Conservation (phyloP, 2,888 invertebrate genomes). For the Artemia sinica region DNA sequence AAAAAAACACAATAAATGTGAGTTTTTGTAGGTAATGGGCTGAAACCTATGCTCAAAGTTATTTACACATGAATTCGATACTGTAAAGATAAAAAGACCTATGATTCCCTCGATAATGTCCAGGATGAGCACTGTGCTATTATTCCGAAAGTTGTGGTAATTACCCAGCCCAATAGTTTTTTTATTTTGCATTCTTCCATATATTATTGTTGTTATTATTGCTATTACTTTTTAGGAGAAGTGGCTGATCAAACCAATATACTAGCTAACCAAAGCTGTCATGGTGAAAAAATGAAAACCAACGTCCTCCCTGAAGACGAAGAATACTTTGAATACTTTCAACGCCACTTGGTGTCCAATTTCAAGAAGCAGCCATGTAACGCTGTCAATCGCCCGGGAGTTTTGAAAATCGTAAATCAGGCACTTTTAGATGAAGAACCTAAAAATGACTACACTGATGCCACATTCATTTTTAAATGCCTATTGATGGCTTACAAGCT, state of each 20-base stretch:
- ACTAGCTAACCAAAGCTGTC: constrained; percentile 42
- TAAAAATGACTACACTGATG: not conserved
- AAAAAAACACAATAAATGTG: too few species aligned
- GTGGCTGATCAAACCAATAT: constrained; percentile 51
- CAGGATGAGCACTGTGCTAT: too few species aligned
- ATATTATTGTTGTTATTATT: too few species aligned
- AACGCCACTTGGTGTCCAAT: constrained; percentile 39
- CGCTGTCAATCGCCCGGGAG: constrained; percentile 1
- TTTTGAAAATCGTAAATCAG: not conserved
- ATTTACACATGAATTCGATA: too few species aligned
- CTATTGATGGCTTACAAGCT: not conserved
- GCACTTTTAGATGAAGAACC: constrained; percentile 4
- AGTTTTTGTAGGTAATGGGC: too few species aligned
- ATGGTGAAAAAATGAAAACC: constrained; percentile 46
- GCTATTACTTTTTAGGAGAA: constrained; percentile 38
- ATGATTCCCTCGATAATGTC: too few species aligned
- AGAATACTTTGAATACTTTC: constrained; percentile 45
- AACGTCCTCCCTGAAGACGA: constrained; percentile 44
- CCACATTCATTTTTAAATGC: not conserved
- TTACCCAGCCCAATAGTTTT: too few species aligned
- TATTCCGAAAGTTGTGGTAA: too few species aligned
- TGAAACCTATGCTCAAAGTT: too few species aligned
- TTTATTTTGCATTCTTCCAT: too few species aligned
- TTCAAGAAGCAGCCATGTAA: not conserved
- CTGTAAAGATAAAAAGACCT: too few species aligned